Conservation (phyloP, 2,797 vertebrate genomes). For the Glossophaga mutica region DNA sequence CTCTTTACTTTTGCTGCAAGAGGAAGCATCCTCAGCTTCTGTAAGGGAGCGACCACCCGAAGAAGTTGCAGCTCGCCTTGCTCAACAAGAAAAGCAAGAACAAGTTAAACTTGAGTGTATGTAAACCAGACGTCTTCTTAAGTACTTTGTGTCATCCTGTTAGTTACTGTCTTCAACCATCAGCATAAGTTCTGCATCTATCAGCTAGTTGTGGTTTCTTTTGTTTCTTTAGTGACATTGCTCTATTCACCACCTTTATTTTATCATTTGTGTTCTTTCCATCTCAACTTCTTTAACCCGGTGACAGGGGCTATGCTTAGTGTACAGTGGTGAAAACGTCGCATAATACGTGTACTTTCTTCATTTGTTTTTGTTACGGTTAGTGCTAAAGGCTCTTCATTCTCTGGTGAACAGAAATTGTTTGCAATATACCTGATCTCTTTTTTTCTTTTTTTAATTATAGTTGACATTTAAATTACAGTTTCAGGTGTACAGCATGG, state of each 20-base stretch:
- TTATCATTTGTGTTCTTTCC: conserved; percentile 14
- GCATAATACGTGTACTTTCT: neutral
- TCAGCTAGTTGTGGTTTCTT: neutral
- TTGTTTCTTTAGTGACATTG: neutral
- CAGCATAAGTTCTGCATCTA: neutral
- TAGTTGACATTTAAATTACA: neutral
- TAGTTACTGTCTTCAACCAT: neutral
- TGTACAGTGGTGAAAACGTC: neutral
- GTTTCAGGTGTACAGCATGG: neutral
- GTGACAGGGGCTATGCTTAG: neutral
- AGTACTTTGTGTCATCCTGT: neutral
- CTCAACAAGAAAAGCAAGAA: conserved; percentile 92
- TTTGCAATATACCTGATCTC: neutral
- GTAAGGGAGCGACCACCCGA: conserved; percentile 90
- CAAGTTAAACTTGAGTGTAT: conserved; percentile 86
- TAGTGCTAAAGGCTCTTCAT: neutral
- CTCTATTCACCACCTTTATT: neutral
- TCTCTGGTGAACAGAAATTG: neutral
- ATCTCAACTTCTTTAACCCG: neutral
- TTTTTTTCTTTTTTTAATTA: neutral
- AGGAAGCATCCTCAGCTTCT: conserved; percentile 75
- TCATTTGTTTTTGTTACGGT: neutral
- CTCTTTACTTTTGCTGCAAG: conserved; percentile 72
- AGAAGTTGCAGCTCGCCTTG: conserved; percentile 91
- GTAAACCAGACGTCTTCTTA: conserved; percentile 38